Evolutionary conservation across 2,888 invertebrate species (phyloP), one percentile per base, ranked within the genome.

Genomic region (Lagria hirta): DNA sequence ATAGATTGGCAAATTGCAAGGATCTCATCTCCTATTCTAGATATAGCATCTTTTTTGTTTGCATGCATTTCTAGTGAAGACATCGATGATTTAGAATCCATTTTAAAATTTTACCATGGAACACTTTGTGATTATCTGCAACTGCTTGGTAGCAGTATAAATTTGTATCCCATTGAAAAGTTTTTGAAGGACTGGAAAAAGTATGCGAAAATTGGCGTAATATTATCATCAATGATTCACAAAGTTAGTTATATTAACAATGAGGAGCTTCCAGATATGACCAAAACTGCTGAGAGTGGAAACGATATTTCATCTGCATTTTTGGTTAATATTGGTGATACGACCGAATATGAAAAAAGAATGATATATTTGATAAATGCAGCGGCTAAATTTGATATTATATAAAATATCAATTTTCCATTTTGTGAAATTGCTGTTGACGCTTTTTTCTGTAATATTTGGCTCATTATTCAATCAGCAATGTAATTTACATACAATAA

Each of bases 1-100:
- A 15, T 49, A n/a, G 49, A 51, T 16, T 47, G 42, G 36, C 49
- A 51, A 36, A 13, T 49, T 2, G 22, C 45, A 4, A 26, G 13
- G 8, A 22, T 21, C 6, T 18, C 33, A 5, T 23, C 38, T 14
- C 51, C 51, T 10, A 33, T 46, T 13, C 3, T 32, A 2, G 51
- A 51, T 24, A 26, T 51, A n/a, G 28, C 44, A 2, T 48, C 44
- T 28, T 47, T 38, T 34, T 10, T 51, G 4, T 45, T 37, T 22
- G 10, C 34, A 6, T 30, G 30, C 15, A 17, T 29, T 11, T 27
- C 29, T 2, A 17, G 32, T 24, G 15, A 36, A 14, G 36, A 35
- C 11, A 15, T 43, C 13, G 20, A 36, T 7, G 10, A 43, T 18
- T 20, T 43, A n/a, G 23, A 35, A 10, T 11, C 20, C n/a, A 27